These are phyloP conservation scores for Morbakka virulenta DNA, from an alignment of 30 jellyfish, hydroid and myxozoan species.

Conservation along the genomic window DNA sequence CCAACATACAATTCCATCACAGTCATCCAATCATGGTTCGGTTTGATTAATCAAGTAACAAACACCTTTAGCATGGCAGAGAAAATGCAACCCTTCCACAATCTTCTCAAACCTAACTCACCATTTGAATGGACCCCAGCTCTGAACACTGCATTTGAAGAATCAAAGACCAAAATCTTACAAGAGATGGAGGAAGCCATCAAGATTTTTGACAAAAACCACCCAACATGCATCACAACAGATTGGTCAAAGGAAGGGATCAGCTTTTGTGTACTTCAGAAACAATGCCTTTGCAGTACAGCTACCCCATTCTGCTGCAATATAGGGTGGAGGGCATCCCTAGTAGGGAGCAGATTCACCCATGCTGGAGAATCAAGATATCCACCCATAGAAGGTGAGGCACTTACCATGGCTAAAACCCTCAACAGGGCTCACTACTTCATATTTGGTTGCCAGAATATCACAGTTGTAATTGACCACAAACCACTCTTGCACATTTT, in stretches of 20 bases:
- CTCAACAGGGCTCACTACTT: constrained; percentile 30
- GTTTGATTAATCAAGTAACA: constrained; percentile 49
- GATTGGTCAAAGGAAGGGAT: constrained; percentile 37
- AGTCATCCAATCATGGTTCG: constrained; percentile 70
- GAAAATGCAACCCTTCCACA: constrained; percentile 50
- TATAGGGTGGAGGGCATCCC: constrained; percentile 9
- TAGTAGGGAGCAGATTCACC: constrained; percentile 25
- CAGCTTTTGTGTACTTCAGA: constrained; percentile 16
- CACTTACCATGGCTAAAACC: constrained; percentile 35
- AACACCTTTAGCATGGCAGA: constrained; percentile 34
- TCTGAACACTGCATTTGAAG: constrained; percentile 3
- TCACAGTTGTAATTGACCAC: constrained; percentile 19
- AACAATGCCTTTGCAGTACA: constrained; percentile 11
- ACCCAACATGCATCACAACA: not conserved
- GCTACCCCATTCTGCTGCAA: constrained; percentile 17
- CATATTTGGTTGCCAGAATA: constrained; percentile 39
- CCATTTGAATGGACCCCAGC: constrained; percentile 27
- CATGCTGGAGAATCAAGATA: constrained; percentile 15
- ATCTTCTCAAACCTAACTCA: constrained; percentile 30
- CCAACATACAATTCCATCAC: too few species aligned
- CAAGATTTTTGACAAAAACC: constrained; percentile 11
- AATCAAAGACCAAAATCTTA: constrained; percentile 18
- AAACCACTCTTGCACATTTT: constrained; percentile 37
- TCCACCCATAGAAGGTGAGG: constrained; percentile 62
- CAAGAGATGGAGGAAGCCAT: too few species aligned